phyloP scores from a whole-genome alignment of 2,888 invertebrate genomes.

The Pachycephus smyrnensis region DNA sequence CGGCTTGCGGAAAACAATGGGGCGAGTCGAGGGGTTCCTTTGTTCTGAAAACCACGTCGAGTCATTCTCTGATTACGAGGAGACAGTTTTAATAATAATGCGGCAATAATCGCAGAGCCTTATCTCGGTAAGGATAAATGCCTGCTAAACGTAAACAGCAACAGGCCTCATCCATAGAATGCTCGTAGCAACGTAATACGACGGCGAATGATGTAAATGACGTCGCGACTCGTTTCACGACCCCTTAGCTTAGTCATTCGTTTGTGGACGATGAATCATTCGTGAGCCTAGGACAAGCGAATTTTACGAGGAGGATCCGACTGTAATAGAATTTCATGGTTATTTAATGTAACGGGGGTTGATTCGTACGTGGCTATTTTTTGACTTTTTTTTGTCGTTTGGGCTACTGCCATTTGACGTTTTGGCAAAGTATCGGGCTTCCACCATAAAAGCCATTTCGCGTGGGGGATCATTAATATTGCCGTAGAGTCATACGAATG shows the following conservation, averaged over 20 bases:
- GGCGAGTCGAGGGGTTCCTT: not conserved
- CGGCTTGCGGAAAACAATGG: not conserved
- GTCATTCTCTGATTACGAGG: not conserved
- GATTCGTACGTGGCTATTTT: not conserved
- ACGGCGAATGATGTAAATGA: not conserved
- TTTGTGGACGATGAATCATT: not conserved
- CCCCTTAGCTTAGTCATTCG: not conserved
- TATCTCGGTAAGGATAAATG: not conserved
- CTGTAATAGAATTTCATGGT: not conserved
- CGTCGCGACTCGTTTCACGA: not conserved
- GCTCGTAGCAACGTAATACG: not conserved
- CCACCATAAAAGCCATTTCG: not conserved
- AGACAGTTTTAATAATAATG: not conserved
- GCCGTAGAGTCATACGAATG: not conserved
- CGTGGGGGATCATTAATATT: not conserved
- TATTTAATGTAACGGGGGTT: not conserved
- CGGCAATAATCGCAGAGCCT: not conserved
- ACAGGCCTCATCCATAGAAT: not conserved
- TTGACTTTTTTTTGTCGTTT: not conserved
- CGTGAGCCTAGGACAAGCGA: not conserved
- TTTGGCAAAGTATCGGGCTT: not conserved
- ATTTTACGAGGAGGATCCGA: not conserved
- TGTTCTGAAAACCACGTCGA: not conserved
- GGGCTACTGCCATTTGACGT: not conserved
- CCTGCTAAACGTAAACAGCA: not conserved